Base-by-base conservation (phyloP, 2,888 invertebrate genomes). In the Tineola bisselliella region DNA sequence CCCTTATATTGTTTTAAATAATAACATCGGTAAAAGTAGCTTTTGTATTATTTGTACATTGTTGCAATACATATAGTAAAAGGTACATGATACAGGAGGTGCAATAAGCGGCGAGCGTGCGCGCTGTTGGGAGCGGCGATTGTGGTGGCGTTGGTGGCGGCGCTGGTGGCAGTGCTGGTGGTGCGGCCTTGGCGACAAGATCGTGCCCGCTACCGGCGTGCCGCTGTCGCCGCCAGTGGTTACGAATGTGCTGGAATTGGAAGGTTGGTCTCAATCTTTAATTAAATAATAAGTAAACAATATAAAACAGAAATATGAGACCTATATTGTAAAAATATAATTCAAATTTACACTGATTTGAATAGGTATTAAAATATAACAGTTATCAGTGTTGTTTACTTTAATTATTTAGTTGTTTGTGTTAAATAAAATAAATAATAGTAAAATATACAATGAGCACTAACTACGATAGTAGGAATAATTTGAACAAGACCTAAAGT, bases 191-290 rank as follows among this genome's bases (percentile, higher is more conserved):
- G 86, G 79, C 70, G 76, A n/a, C 66, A 69, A 67, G 65, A 73
- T 68, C 65, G 70, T 66, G 74, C 71, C 66, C 80, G 79, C 69
- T 87, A 67, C 77, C 74, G 70, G 68, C 78, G 71, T 66, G 91
- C 90, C 44, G 91, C 91, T 3, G 90, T 94, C 62, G 90, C 91
- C 30, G 90, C 93, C 48, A 94, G 94, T 81, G 93, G 93, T 59
- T 77, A 82, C 66, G 91, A 92, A 71, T 95, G 94, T 76, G 91
- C 94, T 6, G 76, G 83, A 25, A 89, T 94, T 66, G 94, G 93
- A 67, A 89, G 87, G 91, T 91, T 71, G 61, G 72, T 65, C 12
- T 10, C 4, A 25, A 2, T 25, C n/a, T n/a, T n/a, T n/a, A n/a
- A n/a, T n/a, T n/a, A n/a, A n/a, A n/a, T n/a, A n/a, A n/a, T n/a